These are phyloP conservation scores for Chrysocyon brachyurus DNA, from an alignment of 2,797 vertebrate species.

Conservation along the genomic window DNA sequence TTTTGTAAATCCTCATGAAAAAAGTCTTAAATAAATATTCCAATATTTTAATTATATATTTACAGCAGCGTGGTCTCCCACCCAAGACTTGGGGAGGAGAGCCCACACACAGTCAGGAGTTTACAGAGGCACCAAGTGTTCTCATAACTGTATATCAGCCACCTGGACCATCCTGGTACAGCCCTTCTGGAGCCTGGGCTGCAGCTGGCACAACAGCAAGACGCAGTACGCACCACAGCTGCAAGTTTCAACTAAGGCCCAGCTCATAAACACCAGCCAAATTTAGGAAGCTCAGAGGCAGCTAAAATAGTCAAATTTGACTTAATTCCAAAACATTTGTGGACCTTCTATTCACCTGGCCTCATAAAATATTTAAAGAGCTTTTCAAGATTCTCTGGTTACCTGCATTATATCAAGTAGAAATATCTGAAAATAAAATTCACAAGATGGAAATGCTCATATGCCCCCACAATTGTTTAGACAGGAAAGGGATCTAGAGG, in stretches of 20 bases:
- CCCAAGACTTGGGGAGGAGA: constrained; percentile 38
- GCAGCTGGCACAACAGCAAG: constrained; percentile 68
- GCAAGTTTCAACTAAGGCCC: constrained; percentile 79
- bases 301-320: constrained; percentile 79
- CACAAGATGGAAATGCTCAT: constrained; percentile 69
- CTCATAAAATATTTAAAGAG: constrained; percentile 77
- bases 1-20: constrained; percentile 61
- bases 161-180: constrained; percentile 65
- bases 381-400: constrained; percentile 64
- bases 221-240: constrained; percentile 73
- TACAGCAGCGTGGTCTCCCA: constrained; percentile 72
- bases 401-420: constrained; percentile 61
- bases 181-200: constrained; percentile 75
- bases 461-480: constrained; percentile 73
- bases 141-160: constrained; percentile 77
- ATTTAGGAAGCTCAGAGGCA: constrained; percentile 75
- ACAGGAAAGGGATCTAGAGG: constrained; percentile 72
- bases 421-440: constrained; percentile 77
- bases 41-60: constrained; percentile 51
- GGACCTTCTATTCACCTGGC: constrained; percentile 67
- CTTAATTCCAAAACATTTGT: constrained; percentile 70
- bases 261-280: constrained; percentile 77
- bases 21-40: constrained; percentile 61
- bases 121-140: constrained; percentile 64
- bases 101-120: constrained; percentile 71